A percentile compares a stretch with the other conserved stretches of the same genome.
Conservation (phyloP, 2,888 invertebrate genomes). For the Himalopsyche tibetana region DNA sequence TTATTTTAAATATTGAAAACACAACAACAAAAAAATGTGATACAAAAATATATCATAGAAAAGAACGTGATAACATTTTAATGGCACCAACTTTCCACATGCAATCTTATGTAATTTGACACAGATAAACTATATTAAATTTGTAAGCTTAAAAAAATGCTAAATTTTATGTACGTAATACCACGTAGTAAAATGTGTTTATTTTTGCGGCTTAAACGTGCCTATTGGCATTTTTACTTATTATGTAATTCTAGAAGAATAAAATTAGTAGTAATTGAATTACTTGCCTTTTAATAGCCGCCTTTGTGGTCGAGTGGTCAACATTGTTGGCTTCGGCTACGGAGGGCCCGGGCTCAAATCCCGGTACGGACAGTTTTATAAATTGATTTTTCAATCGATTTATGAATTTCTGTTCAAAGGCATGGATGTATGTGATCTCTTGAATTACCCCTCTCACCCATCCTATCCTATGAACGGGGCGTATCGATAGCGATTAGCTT, state of each 20-base stretch:
- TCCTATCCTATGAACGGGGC: no score
- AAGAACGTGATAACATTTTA: neutral
- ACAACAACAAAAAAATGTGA: neutral
- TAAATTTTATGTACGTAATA: neutral
- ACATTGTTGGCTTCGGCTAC: no score
- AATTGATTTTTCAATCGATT: no score
- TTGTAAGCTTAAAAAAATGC: neutral
- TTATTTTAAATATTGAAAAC: neutral
- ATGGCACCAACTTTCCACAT: slow-evolving; percentile 1
- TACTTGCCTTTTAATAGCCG: no score
- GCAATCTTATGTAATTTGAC: slow-evolving; percentile 18
- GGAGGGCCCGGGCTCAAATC: no score
- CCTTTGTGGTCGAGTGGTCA: no score
- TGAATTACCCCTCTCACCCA: no score
- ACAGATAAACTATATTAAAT: neutral
- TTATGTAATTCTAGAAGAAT: neutral
- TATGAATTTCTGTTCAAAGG: no score
- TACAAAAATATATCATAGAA: neutral
- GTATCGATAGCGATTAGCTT: no score
- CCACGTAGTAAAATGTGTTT: neutral
- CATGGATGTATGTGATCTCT: no score
- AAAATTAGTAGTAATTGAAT: no score
- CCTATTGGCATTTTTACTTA: neutral
- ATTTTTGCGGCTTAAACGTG: neutral
- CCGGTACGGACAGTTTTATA: no score